Evolutionary conservation across 2,113 vertebrate species (phyloP).

Genomic region (Mesembrinibis cayennensis): DNA sequence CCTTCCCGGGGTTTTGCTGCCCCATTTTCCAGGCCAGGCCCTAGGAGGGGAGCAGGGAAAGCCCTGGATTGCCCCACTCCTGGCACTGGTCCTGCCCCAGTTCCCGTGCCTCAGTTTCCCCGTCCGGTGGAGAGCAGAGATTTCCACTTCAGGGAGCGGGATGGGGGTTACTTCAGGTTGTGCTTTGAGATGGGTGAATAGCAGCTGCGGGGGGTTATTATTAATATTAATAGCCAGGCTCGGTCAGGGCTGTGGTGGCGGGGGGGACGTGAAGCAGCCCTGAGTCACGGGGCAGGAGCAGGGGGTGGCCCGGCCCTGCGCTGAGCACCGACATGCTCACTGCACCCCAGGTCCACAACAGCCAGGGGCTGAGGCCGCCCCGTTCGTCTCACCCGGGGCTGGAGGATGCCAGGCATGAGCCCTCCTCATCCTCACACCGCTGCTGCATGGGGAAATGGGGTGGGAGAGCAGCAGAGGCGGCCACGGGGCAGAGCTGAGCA

Average conservation of each 20-base stretch:
- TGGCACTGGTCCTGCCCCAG: not conserved
- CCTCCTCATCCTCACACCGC: not conserved
- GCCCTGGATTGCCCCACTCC: not conserved
- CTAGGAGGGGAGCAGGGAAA: not conserved
- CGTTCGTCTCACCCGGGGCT: fast-evolving
- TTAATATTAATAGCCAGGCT: not conserved
- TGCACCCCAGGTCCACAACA: not conserved
- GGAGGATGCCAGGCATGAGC: fast-evolving
- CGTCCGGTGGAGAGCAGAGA: not conserved
- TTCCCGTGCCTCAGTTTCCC: constrained; percentile 28
- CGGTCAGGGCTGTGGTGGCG: not conserved
- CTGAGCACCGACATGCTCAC: not conserved
- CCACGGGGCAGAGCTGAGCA: not conserved
- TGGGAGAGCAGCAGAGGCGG: fast-evolving
- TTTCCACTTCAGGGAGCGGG: not conserved
- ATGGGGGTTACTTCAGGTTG: not conserved
- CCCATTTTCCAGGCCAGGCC: not conserved
- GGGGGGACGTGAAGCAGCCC: not conserved
- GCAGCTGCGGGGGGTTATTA: not conserved
- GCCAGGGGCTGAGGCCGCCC: not conserved
- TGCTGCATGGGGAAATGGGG: fast-evolving
- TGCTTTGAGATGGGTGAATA: not conserved
- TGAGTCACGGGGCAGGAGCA: not conserved
- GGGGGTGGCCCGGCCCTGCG: not conserved
- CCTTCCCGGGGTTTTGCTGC: not conserved